Evolutionary conservation across 1,140 invertebrate species (phyloP), one percentile per base, ranked within the genome.

Genomic region (Mizuhopecten yessoensis): DNA sequence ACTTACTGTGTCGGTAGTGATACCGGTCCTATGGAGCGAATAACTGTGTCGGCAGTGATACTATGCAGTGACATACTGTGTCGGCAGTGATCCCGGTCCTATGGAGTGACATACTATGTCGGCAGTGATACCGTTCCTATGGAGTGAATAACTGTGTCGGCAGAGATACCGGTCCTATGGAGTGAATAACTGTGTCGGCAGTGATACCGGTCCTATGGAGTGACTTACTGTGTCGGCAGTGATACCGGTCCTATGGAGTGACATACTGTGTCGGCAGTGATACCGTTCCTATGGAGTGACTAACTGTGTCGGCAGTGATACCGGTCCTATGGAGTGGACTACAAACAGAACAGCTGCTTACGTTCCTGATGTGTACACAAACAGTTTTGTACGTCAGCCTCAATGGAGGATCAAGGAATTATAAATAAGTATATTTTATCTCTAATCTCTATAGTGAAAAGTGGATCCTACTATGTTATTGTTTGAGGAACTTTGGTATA

Each of bases 351-450:
- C 57, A 75, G 57, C 57, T 75, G 57, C 29, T 75, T 75, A n/a
- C n/a, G 57, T 29, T 75, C 9, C 57, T 29, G 57, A 9, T 75
- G 57, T n/a, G n/a, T 75, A 75, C 11, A 75, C 57, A 75, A 75
- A 75, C 42, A 75, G 57, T 75, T 75, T 75, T 29, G 57, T 75
- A 29, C 57, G 57, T 75, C 57, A n/a, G 23, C 57, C 57, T 75
- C 57, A 75, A n/a, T 29, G 17, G 57, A 75, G 57, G 57, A 75
- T 75, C 57, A 29, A 29, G 57, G 57, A 75, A 75, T 75, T 75
- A 75, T 75, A 29, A 75, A 75, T 75, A 75, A n/a, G 57, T 23
- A 75, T 75, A 29, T 75, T 75, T 75, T 29, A 75, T 1, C 29
- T 29, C 23, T 29, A 5, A 75, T 75, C 15, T 75, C 1, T 29